Percentiles rank a stretch among this genome's conserved stretches.
phyloP scores from a whole-genome alignment of 2,888 invertebrate species.

The Athrips mouffetella region DNA sequence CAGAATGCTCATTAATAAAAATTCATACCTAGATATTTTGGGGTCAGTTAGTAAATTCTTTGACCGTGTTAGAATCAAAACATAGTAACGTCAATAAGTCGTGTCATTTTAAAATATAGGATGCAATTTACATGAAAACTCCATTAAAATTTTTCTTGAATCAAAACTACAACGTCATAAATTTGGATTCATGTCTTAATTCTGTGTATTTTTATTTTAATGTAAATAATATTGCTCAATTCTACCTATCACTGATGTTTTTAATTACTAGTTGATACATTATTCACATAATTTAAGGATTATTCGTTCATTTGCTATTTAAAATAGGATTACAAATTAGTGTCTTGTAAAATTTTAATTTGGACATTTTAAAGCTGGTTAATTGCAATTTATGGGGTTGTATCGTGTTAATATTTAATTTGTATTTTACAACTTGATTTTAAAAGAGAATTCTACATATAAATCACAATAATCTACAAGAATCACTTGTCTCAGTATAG shows the following conservation, averaged over 20 bases:
- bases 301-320: not conserved
- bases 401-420: not conserved
- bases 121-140: constrained; percentile 44
- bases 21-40: not conserved
- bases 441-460: not conserved
- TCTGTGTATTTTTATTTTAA: constrained; percentile 28
- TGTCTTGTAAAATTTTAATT: not conserved
- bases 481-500: too few species aligned
- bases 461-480: too few species aligned
- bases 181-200: constrained; percentile 48
- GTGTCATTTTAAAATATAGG: constrained; percentile 19
- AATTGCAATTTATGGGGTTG: not conserved
- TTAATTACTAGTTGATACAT: constrained; percentile 1
- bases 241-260: not conserved
- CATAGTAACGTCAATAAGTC: not conserved
- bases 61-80: constrained; percentile 17
- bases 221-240: constrained; percentile 9
- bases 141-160: constrained; percentile 39
- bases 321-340: not conserved
- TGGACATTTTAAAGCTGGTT: constrained; percentile 35
- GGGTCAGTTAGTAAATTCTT: not conserved
- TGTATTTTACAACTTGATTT: not conserved
- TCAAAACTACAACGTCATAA: constrained; percentile 45
- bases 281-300: constrained; percentile 1
- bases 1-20: not conserved